Conservation (phyloP, 2,113 vertebrate species). For the Addax nasomaculatus region DNA sequence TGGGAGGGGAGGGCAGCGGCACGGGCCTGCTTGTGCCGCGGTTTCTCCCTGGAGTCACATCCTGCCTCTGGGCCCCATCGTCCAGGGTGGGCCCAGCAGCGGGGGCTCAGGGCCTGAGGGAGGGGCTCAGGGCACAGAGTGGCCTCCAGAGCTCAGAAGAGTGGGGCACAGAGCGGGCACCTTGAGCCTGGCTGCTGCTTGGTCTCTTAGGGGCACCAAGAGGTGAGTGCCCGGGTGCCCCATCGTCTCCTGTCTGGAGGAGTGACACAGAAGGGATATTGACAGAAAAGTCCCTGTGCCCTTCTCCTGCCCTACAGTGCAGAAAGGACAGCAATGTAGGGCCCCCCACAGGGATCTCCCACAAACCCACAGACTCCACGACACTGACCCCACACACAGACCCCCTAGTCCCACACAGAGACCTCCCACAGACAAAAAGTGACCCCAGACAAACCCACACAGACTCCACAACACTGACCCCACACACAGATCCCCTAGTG, state of each 20-base stretch:
- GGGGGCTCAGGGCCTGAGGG: neutral
- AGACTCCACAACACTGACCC: too few species aligned
- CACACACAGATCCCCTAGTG: neutral
- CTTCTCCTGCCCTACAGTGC: neutral
- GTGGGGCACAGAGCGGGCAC: neutral
- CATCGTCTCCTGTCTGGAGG: neutral
- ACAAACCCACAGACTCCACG: neutral
- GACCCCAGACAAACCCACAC: neutral
- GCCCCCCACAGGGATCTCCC: neutral
- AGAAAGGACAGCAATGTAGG: neutral
- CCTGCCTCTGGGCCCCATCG: neutral
- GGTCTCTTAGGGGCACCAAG: neutral
- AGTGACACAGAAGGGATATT: neutral
- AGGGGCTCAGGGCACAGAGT: neutral
- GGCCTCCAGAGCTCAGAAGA: neutral
- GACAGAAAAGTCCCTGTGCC: neutral
- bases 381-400: neutral
- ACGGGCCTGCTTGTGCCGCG: neutral
- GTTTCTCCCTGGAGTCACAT: neutral
- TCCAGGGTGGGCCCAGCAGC: neutral
- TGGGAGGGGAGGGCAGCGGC: rapidly evolving
- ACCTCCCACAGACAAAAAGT: neutral
- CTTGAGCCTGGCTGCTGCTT: neutral
- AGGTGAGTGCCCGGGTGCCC: neutral
- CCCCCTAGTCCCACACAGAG: neutral